Conservation (phyloP, 2,797 vertebrate species). For the Onychomys arenicola region DNA sequence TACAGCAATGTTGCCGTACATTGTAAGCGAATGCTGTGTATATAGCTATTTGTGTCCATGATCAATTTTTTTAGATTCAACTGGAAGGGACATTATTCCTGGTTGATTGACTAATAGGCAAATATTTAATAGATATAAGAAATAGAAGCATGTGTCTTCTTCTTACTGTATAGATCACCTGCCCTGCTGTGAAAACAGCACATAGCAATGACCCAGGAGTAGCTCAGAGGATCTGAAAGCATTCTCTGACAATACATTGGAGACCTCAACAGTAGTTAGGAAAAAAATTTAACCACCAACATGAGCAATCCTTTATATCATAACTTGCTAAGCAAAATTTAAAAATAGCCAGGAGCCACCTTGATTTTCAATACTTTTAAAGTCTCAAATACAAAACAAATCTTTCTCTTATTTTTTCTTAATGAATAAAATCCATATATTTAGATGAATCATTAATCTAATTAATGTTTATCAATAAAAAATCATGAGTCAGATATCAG, state of each 20-base stretch:
- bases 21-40: background rate
- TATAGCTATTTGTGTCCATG: background rate
- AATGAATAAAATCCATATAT: background rate
- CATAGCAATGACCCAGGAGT: too few relatives aligned
- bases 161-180: background rate
- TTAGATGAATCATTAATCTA: too few relatives aligned
- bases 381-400: background rate
- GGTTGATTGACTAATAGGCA: background rate
- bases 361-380: background rate
- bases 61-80: background rate
- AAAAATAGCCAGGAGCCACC: too few relatives aligned
- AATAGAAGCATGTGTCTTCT: background rate
- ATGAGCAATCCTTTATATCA: background rate
- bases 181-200: background rate
- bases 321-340: background rate
- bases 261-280: background rate
- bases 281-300: background rate
- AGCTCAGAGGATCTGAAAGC: background rate
- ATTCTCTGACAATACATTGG: background rate
- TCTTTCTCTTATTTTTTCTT: background rate
- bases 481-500: too few relatives aligned
- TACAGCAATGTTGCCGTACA: background rate
- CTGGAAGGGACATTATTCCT: background rate
- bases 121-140: background rate
- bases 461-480: too few relatives aligned